Conservation (phyloP, 2,888 invertebrate species). For the Scaptomyza caliginosa region DNA sequence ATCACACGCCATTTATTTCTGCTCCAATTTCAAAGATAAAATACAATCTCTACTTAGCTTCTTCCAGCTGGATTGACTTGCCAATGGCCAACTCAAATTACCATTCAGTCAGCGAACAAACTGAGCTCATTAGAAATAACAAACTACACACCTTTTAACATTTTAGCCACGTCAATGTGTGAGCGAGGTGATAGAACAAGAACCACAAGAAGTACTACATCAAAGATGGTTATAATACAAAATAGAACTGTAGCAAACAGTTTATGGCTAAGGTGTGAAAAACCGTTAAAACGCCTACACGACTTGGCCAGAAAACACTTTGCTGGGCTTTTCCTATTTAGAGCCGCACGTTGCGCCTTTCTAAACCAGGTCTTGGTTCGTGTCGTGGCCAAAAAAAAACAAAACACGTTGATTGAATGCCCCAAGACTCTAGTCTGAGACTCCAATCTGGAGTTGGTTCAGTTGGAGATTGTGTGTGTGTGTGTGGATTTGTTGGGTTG, state of each 20-base stretch:
- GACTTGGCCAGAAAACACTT: conserved; percentile 9
- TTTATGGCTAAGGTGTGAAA: conserved; percentile 53
- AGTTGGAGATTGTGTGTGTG: conserved; percentile 17
- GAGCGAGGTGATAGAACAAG: not conserved
- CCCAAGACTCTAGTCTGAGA: conserved; percentile 15
- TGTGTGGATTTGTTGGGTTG: conserved; percentile 17
- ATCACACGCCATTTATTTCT: conserved; percentile 32
- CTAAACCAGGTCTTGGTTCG: conserved; percentile 53
- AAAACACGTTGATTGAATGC: conserved; percentile 67
- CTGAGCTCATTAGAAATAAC: conserved; percentile 45
- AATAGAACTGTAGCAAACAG: conserved; percentile 14
- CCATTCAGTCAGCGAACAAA: conserved; percentile 56
- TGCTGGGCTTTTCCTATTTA: conserved; percentile 33
- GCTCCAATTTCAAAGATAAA: conserved; percentile 52
- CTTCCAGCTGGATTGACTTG: conserved; percentile 28
- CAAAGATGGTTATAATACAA: conserved; percentile 3
- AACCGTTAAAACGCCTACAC: conserved; percentile 30
- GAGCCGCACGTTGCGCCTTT: conserved; percentile 53
- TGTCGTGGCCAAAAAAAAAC: conserved; percentile 52
- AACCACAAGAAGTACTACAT: conserved; percentile 24
- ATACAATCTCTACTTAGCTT: conserved; percentile 6
- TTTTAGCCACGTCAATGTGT: conserved; percentile 25
- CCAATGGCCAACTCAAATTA: conserved; percentile 50
- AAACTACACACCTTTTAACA: conserved; percentile 29
- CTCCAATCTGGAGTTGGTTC: conserved; percentile 14